Percentiles rank a stretch among this genome's conserved stretches.
These are phyloP conservation scores for Holcopasites calliopsidis DNA, from an alignment of 1,140 invertebrate genomes.

Conservation along the genomic window DNA sequence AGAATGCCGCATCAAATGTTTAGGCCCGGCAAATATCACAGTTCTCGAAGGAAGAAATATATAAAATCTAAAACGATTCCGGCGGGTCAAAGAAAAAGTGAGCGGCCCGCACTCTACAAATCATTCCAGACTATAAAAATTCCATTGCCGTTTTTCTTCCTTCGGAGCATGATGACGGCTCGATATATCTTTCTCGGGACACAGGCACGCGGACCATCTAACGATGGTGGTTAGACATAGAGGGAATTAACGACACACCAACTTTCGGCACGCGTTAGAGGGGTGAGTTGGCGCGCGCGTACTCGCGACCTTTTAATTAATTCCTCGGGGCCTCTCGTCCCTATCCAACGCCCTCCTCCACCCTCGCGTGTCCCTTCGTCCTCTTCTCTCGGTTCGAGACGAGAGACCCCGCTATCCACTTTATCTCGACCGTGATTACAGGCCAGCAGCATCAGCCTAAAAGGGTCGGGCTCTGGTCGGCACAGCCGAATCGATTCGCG, in stretches of 20 bases:
- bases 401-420: constrained; percentile 44
- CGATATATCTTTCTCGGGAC: constrained; percentile 19
- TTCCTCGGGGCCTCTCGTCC: constrained; percentile 18
- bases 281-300: not conserved
- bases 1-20: too few species aligned
- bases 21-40: too few species aligned
- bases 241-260: constrained; percentile 39
- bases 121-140: too few species aligned
- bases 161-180: not conserved
- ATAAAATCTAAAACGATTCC: too few species aligned
- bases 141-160: not conserved
- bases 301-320: constrained; percentile 43
- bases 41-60: too few species aligned
- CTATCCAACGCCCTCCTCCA: not conserved
- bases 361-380: not conserved
- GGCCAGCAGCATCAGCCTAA: constrained; percentile 49
- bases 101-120: too few species aligned
- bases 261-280: constrained; percentile 37
- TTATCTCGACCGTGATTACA: constrained; percentile 53
- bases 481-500: constrained; percentile 45
- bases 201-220: not conserved
- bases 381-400: constrained; percentile 32
- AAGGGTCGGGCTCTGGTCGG: constrained; percentile 44
- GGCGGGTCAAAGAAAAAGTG: too few species aligned
- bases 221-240: constrained; percentile 1